These are phyloP conservation scores for Pampusana beccarii DNA, from an alignment of 2,113 vertebrate genomes.

Conservation along the genomic window DNA sequence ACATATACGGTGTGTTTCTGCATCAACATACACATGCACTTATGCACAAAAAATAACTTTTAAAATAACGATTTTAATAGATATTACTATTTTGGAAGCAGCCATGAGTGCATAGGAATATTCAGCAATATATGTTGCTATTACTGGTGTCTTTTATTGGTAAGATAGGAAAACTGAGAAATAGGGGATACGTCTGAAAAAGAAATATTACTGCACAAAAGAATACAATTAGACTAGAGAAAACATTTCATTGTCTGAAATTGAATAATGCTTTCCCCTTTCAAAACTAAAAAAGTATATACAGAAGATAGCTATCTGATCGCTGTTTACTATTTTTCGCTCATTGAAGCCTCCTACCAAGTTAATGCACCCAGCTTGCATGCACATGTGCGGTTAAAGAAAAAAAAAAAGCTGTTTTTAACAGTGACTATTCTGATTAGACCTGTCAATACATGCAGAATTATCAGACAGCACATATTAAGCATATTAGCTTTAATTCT, in stretches of 20 bases:
- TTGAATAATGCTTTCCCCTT: neutral
- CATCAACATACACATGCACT: neutral
- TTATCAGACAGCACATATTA: neutral
- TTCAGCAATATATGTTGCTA: neutral
- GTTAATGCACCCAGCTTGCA: neutral
- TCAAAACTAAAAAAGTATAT: neutral
- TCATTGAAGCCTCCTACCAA: neutral
- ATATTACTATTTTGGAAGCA: neutral
- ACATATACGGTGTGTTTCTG: neutral
- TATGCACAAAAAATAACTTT: neutral
- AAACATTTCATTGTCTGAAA: neutral
- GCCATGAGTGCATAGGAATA: too few species aligned
- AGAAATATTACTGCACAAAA: neutral
- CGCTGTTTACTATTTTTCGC: neutral
- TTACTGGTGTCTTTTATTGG: neutral
- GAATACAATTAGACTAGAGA: neutral
- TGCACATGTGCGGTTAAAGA: accelerated
- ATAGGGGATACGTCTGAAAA: neutral
- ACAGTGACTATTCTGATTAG: neutral
- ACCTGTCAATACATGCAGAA: neutral
- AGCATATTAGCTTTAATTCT: neutral
- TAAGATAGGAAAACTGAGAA: neutral
- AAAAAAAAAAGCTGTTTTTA: neutral
- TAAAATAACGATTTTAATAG: neutral
- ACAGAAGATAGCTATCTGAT: neutral